Base-by-base conservation (phyloP, 2,888 invertebrate species). In the Ditylenchus weischeri region DNA sequence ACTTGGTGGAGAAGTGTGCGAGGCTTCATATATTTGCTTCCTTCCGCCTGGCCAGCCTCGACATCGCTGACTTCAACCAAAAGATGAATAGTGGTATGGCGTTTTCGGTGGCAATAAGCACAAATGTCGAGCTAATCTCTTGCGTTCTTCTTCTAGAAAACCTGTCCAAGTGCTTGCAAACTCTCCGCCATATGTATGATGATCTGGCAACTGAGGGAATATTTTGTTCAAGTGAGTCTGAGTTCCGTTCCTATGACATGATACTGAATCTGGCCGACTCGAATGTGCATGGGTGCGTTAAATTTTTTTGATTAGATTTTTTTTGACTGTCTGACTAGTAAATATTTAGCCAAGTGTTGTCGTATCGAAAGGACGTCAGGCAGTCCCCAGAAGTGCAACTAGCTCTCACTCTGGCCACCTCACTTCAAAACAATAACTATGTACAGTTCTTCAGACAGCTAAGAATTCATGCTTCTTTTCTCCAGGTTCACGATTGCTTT, bases 161-260 rank as follows among this genome's bases (percentile, higher is more conserved):
- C 8, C 23, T 59, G 19, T 59, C 59, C 11, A 59, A 59, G 84
- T 96, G 95, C 82, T 86, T 98, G 59, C 95, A 96, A 85, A 92
- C 93, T 0, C 86, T 99, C 10, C 92, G 93, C 79, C 94, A 98
- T 81, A 90, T 96, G 89, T 98, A 98, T 83, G 88, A 90, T 54
- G 95, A 96, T 85, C 87, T 94, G 48, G 85, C 87, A 3, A 84
- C 89, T 43, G 88, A 89, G 78, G 87, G 86, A 1, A 73, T 84
- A 19, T 75, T 72, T 48, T 93, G 92, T 83, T 88, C 88, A 0
- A 89, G 90, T 75, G 96, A 98, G 84, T 88, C 93, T 0, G 98
- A 98, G 85, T 98, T 99, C 83, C 87, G 93, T 18, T 90, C 90
- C 0, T 99, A 96, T 83, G 89, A 95, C 65, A 90, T 96, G 47